Evolutionary conservation across 2,888 invertebrate species (phyloP).

Genomic region (Harpalus rufipes): DNA sequence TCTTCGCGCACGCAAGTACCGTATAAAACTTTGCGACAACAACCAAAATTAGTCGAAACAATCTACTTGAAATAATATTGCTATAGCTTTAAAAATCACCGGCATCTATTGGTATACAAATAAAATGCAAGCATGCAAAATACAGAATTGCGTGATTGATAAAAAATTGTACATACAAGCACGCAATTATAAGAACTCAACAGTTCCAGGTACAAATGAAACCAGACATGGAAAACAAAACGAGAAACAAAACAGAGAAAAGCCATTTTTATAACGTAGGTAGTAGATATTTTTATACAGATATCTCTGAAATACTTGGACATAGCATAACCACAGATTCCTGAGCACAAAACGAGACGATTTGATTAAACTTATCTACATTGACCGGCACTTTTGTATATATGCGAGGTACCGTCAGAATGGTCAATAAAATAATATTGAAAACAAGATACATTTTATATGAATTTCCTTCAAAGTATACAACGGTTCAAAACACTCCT

Average conservation of each 20-base stretch:
- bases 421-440: too few relatives aligned
- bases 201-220: slow-evolving; percentile 26
- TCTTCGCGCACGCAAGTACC: slow-evolving; percentile 33
- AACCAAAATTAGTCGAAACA: slow-evolving; percentile 46
- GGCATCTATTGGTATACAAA: slow-evolving; percentile 49
- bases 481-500: too few relatives aligned
- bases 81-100: slow-evolving; percentile 28
- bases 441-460: too few relatives aligned
- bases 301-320: too few relatives aligned
- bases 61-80: slow-evolving; percentile 45
- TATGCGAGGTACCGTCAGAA: too few relatives aligned
- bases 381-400: too few relatives aligned
- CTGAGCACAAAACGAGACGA: too few relatives aligned
- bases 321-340: too few relatives aligned
- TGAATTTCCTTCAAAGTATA: too few relatives aligned
- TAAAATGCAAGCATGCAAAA: slow-evolving; percentile 48
- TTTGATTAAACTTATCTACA: too few relatives aligned
- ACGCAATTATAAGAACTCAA: slow-evolving; percentile 40
- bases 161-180: slow-evolving; percentile 24
- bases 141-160: slow-evolving; percentile 42
- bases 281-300: background rate
- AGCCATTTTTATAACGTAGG: background rate
- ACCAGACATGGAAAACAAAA: slow-evolving; percentile 1
- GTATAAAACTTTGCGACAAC: slow-evolving; percentile 39
- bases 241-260: background rate